phyloP scores from a whole-genome alignment of 2,113 vertebrate species.

The Calypte anna region DNA sequence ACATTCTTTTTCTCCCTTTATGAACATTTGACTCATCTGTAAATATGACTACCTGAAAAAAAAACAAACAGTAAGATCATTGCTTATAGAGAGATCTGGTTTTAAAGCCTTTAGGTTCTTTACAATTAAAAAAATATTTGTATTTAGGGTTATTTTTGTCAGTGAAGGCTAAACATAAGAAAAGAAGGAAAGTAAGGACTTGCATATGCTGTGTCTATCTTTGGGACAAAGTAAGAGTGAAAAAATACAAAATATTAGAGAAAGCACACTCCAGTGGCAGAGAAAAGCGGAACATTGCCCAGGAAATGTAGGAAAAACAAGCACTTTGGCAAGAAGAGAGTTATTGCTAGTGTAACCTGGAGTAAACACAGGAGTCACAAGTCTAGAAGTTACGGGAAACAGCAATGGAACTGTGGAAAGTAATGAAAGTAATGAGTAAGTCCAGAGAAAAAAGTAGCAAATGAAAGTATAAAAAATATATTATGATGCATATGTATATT shows the following conservation, averaged over 20 bases:
- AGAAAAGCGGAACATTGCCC: not conserved
- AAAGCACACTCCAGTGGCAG: not conserved
- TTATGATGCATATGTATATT: not conserved
- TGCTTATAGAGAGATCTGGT: not conserved
- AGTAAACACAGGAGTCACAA: not conserved
- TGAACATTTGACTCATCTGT: not conserved
- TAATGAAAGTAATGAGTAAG: not conserved
- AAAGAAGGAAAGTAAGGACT: not conserved
- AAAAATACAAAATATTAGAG: not conserved
- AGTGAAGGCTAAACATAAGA: not conserved
- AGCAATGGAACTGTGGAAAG: not conserved
- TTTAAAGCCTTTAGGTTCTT: not conserved
- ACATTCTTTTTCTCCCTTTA: not conserved
- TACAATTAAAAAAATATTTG: not conserved
- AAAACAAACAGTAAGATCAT: not conserved
- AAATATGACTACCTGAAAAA: not conserved
- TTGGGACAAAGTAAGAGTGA: not conserved
- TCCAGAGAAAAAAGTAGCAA: not conserved
- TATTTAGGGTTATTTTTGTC: not conserved
- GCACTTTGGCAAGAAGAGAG: not conserved
- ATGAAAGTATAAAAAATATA: not conserved
- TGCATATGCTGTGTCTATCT: not conserved
- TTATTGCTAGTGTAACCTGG: not conserved
- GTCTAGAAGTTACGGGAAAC: not conserved
- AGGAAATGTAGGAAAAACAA: not conserved